Evolutionary conservation across 2,113 vertebrate species (phyloP).

Genomic region (Colius striatus): DNA sequence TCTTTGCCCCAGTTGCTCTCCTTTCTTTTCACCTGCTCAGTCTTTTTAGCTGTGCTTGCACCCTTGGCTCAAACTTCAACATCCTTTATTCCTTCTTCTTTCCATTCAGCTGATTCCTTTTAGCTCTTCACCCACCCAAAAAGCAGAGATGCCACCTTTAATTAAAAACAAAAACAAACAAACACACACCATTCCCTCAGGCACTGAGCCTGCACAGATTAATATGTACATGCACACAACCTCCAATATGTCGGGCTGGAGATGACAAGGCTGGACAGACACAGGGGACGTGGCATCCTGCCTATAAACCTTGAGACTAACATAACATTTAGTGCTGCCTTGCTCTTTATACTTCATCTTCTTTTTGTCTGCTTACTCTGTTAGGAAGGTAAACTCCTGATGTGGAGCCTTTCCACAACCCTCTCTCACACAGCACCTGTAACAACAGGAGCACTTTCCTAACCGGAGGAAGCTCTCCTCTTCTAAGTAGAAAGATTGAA

Average conservation of each 20-base stretch:
- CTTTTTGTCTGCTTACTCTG: background rate
- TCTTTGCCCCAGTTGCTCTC: background rate
- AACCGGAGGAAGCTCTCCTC: background rate
- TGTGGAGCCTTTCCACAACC: background rate
- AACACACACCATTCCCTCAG: constrained; percentile 23
- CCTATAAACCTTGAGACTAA: background rate
- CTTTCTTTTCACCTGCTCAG: background rate
- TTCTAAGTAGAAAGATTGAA: background rate
- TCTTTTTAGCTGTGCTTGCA: background rate
- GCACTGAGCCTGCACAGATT: constrained; percentile 14
- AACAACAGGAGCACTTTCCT: background rate
- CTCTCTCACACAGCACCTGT: background rate
- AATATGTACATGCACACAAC: constrained; percentile 6
- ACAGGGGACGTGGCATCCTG: background rate
- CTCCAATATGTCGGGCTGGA: constrained; percentile 30
- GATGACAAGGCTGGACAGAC: constrained; percentile 40
- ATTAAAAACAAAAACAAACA: constrained; percentile 50
- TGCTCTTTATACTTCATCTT: background rate
- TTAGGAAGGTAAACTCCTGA: background rate
- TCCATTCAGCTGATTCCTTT: background rate
- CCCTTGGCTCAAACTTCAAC: background rate
- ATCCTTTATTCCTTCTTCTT: background rate
- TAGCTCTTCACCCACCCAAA: background rate
- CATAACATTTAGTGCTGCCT: background rate
- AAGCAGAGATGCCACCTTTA: constrained; percentile 38